Evolutionary conservation across 2,888 invertebrate genomes (phyloP).

Genomic region (Gymnocheta viridis): DNA sequence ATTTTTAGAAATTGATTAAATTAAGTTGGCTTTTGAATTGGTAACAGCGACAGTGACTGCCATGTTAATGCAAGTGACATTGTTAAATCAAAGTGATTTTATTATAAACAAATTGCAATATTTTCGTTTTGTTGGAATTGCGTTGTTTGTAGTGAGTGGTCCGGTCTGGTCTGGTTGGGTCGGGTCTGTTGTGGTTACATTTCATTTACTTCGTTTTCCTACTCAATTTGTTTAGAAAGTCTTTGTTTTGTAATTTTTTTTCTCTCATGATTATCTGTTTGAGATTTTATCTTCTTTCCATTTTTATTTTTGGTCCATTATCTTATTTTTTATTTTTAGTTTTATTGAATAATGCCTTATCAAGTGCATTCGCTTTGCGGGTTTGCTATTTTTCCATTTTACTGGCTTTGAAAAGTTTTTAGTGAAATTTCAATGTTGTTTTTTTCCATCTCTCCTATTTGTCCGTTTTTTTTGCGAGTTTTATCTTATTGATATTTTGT

Average conservation of each 20-base stretch:
- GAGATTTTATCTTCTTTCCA: neutral
- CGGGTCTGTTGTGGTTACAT: conserved; percentile 22
- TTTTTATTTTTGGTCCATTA: neutral
- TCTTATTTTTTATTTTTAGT: neutral
- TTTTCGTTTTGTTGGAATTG: neutral
- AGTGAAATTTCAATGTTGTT: conserved; percentile 38
- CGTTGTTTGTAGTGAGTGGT: neutral
- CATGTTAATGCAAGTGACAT: conserved; percentile 40
- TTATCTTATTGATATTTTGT: conserved; percentile 57
- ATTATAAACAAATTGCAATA: conserved; percentile 32
- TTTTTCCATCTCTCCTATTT: conserved; percentile 19
- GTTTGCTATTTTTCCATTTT: neutral
- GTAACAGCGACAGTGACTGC: neutral
- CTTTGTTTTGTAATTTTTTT: neutral
- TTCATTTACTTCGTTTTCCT: conserved; percentile 40
- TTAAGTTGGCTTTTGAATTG: conserved; percentile 20
- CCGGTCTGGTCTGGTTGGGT: neutral
- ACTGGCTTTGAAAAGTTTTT: neutral
- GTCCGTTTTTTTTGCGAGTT: neutral
- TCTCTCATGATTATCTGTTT: neutral
- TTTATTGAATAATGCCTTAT: conserved; percentile 24
- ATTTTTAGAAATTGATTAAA: conserved; percentile 35
- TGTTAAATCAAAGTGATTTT: conserved; percentile 58
- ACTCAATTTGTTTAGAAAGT: conserved; percentile 14
- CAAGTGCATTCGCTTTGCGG: conserved; percentile 28